Base-by-base conservation (phyloP, 2,888 invertebrate genomes). In the Sicus ferrugineus region DNA sequence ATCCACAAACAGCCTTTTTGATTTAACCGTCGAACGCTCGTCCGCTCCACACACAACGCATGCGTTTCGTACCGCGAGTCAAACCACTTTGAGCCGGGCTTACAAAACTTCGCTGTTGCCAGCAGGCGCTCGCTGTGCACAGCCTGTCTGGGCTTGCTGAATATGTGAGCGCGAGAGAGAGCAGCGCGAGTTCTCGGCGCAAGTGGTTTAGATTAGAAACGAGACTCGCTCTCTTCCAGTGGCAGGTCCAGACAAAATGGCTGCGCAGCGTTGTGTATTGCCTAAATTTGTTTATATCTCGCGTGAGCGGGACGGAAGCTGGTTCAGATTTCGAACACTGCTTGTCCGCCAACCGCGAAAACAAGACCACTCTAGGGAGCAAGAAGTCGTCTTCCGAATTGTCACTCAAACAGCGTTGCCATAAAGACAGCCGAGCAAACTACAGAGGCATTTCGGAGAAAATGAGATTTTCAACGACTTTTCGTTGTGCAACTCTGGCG, bases 1-100 rank as follows among this genome's bases (percentile, higher is more conserved):
- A 71, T n/a, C 19, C 63, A 73, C 70, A 70, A 76, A 74, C 68
- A 73, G 72, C 59, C 34, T 74, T 70, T 77, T 76, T 73, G 74
- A 75, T 76, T 75, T 73, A 74, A 77, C 75, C 75, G 73, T 73
- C 50, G 42, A 30, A 31, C 75, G 73, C 75, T 75, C 70, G 73
- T 75, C 74, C 75, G 75, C 74, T 74, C 76, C 76, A 65, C 70
- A 64, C 70, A 72, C 68, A 74, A 76, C 77, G 76, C 77, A 79
- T 80, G 80, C 80, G 79, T 77, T 75, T 76, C 75, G 77, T 76
- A 77, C 78, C 81, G 80, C 81, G 81, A 79, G 81, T 81, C 79
- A 79, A 80, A 80, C 77, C 80, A 79, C 78, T 81, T 78, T 81
- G 79, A 77, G 77, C 76, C 74, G 74, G 76, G 75, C 77, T 77